Evolutionary conservation across 1,140 invertebrate species (phyloP), one percentile per base, ranked within the genome.

Genomic region (Macrosteles quadrilineatus): DNA sequence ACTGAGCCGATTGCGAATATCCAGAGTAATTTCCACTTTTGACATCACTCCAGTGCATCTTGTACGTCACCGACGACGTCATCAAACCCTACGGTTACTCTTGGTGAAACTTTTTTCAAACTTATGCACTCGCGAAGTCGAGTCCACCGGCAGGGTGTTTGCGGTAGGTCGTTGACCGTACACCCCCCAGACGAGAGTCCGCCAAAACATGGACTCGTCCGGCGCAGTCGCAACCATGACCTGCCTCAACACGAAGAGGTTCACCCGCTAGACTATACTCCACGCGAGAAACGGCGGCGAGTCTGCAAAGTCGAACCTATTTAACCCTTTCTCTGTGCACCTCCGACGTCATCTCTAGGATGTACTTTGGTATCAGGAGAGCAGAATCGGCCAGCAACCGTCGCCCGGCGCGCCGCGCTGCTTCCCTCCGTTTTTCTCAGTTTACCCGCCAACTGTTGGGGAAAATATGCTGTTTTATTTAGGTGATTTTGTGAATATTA

Each of bases 361-460:
- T 59, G 55, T 59, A 59, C 55, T 59, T 59, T 59, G 55, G 55
- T 59, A 59, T 59, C 55, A 59, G 55, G 55, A 59, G 55, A 14
- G 27, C 55, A 59, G 55, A 59, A 30, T 14, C 21, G 9, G 2
- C 55, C 23, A 59, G 25, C 55, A 59, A 14, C 12, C 21, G n/a
- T n/a, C n/a, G n/a, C n/a, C n/a, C n/a, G n/a, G n/a, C n/a, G n/a
- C 21, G 6, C 25, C 12, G 25, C 23, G 6, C 14, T 23, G 6
- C 12, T 27, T 25, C 25, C 4, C 4, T 36, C 32, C 14, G 32
- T 36, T 14, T 36, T 9, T 59, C 27, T 25, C 11, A 19, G 21
- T 14, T 53, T 21, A 17, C 47, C 47, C 47, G 47, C 47, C 47
- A 53, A 43, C 21, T 53, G n/a, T n/a, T n/a, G n/a, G n/a, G n/a